phyloP scores from a whole-genome alignment of 2,797 vertebrate species.

The Alca torda region DNA sequence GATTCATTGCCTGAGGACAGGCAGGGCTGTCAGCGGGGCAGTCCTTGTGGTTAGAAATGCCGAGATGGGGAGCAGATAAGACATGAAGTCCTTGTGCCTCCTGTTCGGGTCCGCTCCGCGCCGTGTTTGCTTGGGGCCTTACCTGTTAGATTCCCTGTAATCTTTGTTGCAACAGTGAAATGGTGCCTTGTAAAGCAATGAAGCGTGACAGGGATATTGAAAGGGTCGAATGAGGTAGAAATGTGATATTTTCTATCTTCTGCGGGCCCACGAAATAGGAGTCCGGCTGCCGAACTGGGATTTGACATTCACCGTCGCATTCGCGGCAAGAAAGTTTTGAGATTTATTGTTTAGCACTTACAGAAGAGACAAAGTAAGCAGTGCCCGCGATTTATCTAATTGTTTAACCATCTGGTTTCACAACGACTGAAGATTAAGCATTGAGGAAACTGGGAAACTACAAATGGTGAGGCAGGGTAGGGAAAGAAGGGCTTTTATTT shows the following conservation, averaged over 20 bases:
- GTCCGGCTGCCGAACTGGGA: conserved; percentile 51
- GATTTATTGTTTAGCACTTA: conserved; percentile 60
- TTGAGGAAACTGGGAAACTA: conserved; percentile 20
- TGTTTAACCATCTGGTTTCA: conserved; percentile 83
- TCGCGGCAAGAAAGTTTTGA: not conserved
- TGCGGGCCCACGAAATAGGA: conserved; percentile 79
- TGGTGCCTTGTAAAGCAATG: conserved; percentile 78
- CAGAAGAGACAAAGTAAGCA: conserved; percentile 63
- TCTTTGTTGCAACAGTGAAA: conserved; percentile 77
- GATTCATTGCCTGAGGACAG: conserved; percentile 82
- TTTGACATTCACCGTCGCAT: conserved; percentile 58
- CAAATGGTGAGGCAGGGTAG: not conserved
- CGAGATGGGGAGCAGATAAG: conserved; percentile 78
- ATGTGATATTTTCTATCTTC: conserved; percentile 86
- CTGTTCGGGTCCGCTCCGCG: conserved; percentile 22
- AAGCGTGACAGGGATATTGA: conserved; percentile 74
- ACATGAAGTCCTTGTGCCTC: conserved; percentile 66
- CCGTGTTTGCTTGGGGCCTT: conserved; percentile 77
- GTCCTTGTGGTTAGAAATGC: conserved; percentile 73
- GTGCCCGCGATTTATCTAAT: conserved; percentile 67
- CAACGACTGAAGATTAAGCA: conserved; percentile 71
- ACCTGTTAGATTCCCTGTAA: conserved; percentile 80
- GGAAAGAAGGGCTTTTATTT: not conserved
- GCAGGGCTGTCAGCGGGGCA: conserved; percentile 73
- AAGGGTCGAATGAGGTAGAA: conserved; percentile 82